Conservation (phyloP, 2,888 invertebrate genomes). For the Syrphus vitripennis region DNA sequence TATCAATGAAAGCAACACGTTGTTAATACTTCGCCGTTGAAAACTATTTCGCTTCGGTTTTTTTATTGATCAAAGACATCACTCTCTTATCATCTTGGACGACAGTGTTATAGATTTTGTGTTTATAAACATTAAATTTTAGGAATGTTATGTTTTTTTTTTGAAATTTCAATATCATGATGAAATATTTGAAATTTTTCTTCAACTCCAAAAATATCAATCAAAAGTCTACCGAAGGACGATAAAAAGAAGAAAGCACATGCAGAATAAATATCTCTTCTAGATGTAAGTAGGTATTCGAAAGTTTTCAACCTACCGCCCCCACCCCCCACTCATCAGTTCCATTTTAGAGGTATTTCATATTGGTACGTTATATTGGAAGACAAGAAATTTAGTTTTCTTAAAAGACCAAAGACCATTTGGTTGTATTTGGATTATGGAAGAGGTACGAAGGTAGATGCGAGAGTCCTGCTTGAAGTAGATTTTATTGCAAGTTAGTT, state of each 20-base stretch:
- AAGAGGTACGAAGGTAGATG: neutral
- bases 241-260: neutral
- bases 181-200: neutral
- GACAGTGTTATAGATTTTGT: no score
- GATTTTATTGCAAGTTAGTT: slow-evolving; percentile 67
- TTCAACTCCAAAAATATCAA: neutral
- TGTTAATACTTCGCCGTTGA: no score
- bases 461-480: neutral
- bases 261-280: neutral
- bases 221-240: neutral
- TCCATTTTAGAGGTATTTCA: neutral
- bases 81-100: no score
- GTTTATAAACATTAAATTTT: no score
- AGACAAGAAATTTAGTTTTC: neutral
- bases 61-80: no score
- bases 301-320: neutral
- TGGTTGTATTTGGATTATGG: neutral
- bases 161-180: neutral
- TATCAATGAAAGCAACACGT: no score
- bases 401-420: slow-evolving; percentile 23
- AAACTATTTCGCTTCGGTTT: no score
- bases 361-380: no score
- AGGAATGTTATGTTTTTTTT: neutral
- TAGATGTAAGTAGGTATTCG: neutral
- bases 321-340: neutral